Conservation (phyloP, 92 coral and sea anemone genomes). For the Hydrozoanthus gracilis region DNA sequence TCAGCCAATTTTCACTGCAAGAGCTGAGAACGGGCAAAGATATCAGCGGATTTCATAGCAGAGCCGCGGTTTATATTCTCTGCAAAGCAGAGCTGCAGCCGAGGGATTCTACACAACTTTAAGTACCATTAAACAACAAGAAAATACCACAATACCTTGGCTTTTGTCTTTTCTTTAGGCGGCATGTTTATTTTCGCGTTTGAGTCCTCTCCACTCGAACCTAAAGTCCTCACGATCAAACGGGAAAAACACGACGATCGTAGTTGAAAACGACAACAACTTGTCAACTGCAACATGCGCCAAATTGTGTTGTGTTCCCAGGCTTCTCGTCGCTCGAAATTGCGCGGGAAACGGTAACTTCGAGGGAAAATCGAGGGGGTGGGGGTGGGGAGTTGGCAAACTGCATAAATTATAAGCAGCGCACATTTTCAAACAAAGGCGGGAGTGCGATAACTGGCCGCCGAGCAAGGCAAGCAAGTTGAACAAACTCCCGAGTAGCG, state of each 20-base stretch:
- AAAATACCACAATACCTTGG: background rate
- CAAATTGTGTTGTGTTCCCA: background rate
- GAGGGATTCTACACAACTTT: background rate
- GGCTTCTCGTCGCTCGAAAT: background rate
- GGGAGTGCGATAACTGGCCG: too few relatives aligned
- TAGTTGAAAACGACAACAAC: background rate
- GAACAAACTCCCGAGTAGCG: too few relatives aligned
- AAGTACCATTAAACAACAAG: background rate
- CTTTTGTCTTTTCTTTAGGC: slow-evolving; percentile 23
- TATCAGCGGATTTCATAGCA: too few relatives aligned
- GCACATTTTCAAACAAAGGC: background rate
- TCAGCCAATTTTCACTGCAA: too few relatives aligned
- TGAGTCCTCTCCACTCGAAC: background rate
- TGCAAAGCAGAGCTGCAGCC: background rate
- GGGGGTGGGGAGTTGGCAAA: background rate
- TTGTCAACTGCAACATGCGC: background rate
- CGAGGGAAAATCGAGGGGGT: background rate
- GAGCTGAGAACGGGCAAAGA: too few relatives aligned
- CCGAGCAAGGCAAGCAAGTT: too few relatives aligned
- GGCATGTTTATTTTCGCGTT: background rate
- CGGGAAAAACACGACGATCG: background rate
- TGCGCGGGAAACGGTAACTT: background rate
- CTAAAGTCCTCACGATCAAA: background rate
- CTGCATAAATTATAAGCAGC: background rate
- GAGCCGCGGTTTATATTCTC: too few relatives aligned